Conservation (phyloP, 37 sponge, comb jelly and placozoan species). For the Eunapius fragilis region DNA sequence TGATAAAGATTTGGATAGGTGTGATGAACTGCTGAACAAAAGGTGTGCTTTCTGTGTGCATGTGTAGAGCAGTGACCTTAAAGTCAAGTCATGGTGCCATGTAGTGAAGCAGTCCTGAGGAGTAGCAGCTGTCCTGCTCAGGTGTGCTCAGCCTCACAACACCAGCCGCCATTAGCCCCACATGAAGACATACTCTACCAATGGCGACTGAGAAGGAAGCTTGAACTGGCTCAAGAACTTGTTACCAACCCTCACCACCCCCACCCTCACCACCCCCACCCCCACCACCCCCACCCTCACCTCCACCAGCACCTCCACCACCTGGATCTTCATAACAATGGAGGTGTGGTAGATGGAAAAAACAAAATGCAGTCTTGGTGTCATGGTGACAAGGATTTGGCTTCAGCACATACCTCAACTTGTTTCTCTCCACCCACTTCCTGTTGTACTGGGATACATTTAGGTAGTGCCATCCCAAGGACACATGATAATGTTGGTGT, state of each 20-base stretch:
- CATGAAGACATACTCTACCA: conserved; percentile 67
- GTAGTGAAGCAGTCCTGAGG: background rate
- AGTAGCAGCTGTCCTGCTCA: background rate
- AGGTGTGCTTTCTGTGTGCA: too few species aligned
- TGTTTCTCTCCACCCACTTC: background rate
- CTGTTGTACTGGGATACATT: background rate
- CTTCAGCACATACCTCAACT: background rate
- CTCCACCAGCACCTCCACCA: too few species aligned
- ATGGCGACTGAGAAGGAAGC: conserved; percentile 63
- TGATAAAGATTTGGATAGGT: background rate
- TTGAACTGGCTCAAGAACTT: conserved; percentile 57
- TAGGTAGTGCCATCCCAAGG: background rate
- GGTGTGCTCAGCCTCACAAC: background rate
- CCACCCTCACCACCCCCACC: too few species aligned
- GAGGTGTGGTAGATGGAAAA: too few species aligned
- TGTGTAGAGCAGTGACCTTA: too few species aligned
- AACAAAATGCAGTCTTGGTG: background rate
- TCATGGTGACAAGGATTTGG: background rate
- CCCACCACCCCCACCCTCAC: too few species aligned
- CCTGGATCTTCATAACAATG: too few species aligned
- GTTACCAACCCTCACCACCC: too few species aligned
- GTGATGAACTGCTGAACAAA: background rate
- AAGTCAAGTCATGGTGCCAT: too few species aligned
- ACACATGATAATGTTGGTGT: background rate
- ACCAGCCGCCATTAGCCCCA: background rate